Evolutionary conservation across 2,113 vertebrate species (phyloP).

Genomic region (Crotalus helleri): DNA sequence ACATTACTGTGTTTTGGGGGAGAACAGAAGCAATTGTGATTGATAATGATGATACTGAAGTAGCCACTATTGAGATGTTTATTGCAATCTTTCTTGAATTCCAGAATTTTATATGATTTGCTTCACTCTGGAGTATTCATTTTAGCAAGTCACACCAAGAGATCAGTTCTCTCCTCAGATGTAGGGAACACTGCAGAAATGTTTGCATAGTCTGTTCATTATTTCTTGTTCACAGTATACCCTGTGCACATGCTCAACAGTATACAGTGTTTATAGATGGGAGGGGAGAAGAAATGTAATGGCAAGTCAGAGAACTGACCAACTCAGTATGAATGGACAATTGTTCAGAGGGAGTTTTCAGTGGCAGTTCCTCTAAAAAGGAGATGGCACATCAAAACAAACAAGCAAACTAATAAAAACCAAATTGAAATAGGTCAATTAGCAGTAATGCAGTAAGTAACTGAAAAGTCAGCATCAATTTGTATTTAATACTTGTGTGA

Average conservation of each 20-base stretch:
- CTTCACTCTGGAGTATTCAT: not conserved
- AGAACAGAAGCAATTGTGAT: not conserved
- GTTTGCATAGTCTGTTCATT: not conserved
- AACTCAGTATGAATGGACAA: not conserved
- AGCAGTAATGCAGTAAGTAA: not conserved
- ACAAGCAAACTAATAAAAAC: not conserved
- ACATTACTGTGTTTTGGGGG: not conserved
- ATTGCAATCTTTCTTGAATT: not conserved
- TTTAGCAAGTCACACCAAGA: not conserved
- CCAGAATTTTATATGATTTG: not conserved
- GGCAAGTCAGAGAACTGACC: not conserved
- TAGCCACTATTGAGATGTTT: not conserved
- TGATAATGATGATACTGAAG: not conserved
- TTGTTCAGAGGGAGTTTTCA: not conserved
- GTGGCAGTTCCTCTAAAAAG: not conserved
- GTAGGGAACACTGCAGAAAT: not conserved
- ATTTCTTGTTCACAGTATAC: not conserved
- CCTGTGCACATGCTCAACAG: not conserved
- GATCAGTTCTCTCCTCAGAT: not conserved
- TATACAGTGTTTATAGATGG: not conserved
- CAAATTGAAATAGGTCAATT: not conserved
- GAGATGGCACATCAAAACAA: not conserved
- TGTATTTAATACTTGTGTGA: not conserved
- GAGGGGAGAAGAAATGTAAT: not conserved
- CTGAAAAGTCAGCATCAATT: not conserved